Conservation (phyloP, 92 coral and sea anemone genomes). For the Umimayanthus kanabou region DNA sequence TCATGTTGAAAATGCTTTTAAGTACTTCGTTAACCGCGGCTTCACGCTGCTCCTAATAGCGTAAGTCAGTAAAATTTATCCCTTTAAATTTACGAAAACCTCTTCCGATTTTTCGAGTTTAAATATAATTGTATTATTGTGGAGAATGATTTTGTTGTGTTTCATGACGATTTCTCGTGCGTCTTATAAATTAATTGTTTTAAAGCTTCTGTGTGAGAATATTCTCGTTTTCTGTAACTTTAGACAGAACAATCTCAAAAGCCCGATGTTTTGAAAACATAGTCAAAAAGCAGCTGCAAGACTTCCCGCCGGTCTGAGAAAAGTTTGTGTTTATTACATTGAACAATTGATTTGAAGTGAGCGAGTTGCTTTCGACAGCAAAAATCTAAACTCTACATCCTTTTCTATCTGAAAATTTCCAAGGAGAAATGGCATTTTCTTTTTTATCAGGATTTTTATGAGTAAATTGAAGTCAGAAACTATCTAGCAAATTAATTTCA, state of each 20-base stretch:
- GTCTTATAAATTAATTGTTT: neutral
- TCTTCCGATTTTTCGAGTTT: slow-evolving; percentile 3
- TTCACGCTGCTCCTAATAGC: neutral
- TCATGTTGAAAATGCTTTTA: neutral
- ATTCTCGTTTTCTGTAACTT: slow-evolving; percentile 2
- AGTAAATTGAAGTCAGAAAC: slow-evolving; percentile 11
- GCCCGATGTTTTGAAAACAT: slow-evolving; percentile 23
- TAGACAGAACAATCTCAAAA: slow-evolving; percentile 11
- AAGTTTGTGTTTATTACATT: neutral
- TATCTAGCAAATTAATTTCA: slow-evolving; percentile 32
- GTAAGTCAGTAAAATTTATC: neutral
- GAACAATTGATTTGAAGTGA: slow-evolving; percentile 6
- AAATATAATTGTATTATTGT: neutral
- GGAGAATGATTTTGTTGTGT: neutral
- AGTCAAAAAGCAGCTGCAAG: slow-evolving; percentile 22
- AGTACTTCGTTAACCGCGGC: neutral
- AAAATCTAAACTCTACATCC: neutral
- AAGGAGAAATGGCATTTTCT: neutral
- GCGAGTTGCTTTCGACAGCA: slow-evolving; percentile 8
- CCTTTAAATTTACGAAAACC: neutral
- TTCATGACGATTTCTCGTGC: neutral
- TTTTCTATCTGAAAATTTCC: neutral
- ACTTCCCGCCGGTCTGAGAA: slow-evolving; percentile 15
- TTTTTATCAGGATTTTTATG: neutral
- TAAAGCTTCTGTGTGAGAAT: neutral